These are phyloP conservation scores for Nyctibius grandis DNA, from an alignment of 2,797 vertebrate genomes.

Conservation along the genomic window DNA sequence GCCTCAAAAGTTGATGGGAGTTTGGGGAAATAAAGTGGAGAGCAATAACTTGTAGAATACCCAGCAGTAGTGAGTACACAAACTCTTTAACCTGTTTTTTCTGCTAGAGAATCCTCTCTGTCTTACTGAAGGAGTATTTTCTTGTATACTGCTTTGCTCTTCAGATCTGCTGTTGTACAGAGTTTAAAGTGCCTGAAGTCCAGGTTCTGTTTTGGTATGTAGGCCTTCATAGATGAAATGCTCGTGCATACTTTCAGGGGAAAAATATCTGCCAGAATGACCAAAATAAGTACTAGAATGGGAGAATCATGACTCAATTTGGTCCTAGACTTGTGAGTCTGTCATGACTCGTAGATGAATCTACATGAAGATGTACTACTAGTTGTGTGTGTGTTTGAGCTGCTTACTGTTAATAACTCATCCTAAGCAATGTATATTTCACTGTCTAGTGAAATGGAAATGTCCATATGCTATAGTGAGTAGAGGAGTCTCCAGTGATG, in stretches of 20 bases:
- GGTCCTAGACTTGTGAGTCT: background rate
- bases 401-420: background rate
- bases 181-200: background rate
- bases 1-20: background rate
- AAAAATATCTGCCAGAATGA: background rate
- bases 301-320: background rate
- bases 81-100: background rate
- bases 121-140: background rate
- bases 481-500: background rate
- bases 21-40: background rate
- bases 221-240: background rate
- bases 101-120: background rate
- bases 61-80: background rate
- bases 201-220: background rate
- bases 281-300: background rate
- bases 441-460: background rate
- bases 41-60: background rate
- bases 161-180: background rate
- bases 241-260: background rate
- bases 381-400: background rate
- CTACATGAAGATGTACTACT: background rate
- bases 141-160: background rate
- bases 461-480: background rate
- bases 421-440: background rate
- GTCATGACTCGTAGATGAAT: conserved; percentile 4